Base-by-base conservation (phyloP, 2,113 vertebrate genomes). In the Syngnathus floridae region DNA sequence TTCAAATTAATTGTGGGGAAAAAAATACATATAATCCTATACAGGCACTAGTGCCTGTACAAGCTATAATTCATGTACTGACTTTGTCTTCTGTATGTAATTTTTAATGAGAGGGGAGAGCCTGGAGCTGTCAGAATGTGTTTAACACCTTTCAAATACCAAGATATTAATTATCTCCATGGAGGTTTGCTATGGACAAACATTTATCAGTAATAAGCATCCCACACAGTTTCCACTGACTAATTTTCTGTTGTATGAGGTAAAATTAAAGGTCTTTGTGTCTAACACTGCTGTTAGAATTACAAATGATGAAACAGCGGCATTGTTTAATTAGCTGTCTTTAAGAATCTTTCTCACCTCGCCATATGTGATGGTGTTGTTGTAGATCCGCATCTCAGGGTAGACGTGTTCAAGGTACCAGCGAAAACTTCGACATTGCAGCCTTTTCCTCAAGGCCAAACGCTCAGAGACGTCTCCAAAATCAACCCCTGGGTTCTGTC, bases 331-430 rank as follows among this genome's bases (percentile, higher is more conserved):
- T 51, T 5, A 17, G 13, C 16, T 17, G 31, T 26, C 21, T 54
- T 54, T 11, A 12, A 66, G n/a, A 52, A 16, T 58, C 22, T 59
- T 40, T 38, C 73, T 87, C 92, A 99, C 97, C 96, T 99, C 97
- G 82, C 97, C 96, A 0, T 99, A 98, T 40, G 95, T 98, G 86
- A 99, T 94, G 31, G 97, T 99, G 83, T 99, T 92, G 69, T 98
- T 99, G 84, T 99, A 99, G 73, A 94, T 90, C 70, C 96, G 90
- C 95, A 99, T 98, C 91, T 98, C 96, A 0, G 97, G 95, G 78
- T 98, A 98, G 68, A 99, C 96, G 0, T 98, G 94, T 76, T 98
- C 94, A 62, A 98, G 88, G 88, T 99, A 99, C 97, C 97, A 99
- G 82, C 91, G 92, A 82, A 99, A 99, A 76, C 93, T 98, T 62